phyloP scores from a whole-genome alignment of 2,888 invertebrate genomes.

The Leptogaster cylindrica region DNA sequence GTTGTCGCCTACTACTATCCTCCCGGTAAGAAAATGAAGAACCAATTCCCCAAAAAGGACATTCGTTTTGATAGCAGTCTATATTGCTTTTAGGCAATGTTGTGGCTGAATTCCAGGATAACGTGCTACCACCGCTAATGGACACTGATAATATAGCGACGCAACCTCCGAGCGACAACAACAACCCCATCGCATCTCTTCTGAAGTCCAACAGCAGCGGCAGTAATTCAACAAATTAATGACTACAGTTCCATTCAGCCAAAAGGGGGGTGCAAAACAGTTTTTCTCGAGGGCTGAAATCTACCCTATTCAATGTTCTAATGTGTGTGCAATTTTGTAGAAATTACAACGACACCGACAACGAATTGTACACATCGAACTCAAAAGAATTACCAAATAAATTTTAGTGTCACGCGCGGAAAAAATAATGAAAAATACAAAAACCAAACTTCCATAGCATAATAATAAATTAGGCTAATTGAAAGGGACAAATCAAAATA shows the following conservation, averaged over 20 bases:
- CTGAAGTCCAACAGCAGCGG: slow-evolving; percentile 47
- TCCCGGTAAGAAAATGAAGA: slow-evolving; percentile 65
- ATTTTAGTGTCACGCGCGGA: slow-evolving; percentile 14
- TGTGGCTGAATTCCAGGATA: slow-evolving; percentile 75
- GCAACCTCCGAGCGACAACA: slow-evolving; percentile 52
- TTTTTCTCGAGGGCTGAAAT: slow-evolving; percentile 7
- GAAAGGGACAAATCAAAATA: slow-evolving; percentile 34
- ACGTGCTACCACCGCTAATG: slow-evolving; percentile 78
- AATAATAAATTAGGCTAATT: slow-evolving; percentile 14
- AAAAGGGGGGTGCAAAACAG: neutral
- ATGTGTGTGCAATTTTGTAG: slow-evolving; percentile 11
- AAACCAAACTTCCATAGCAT: slow-evolving; percentile 11
- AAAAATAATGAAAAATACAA: neutral
- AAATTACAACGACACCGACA: neutral
- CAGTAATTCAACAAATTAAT: slow-evolving; percentile 43
- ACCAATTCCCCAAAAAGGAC: neutral
- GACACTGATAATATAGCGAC: slow-evolving; percentile 65
- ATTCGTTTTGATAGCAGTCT: neutral
- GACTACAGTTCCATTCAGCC: slow-evolving; percentile 5
- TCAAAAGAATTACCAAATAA: slow-evolving; percentile 26
- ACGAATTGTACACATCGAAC: neutral
- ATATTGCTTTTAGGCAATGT: slow-evolving; percentile 67
- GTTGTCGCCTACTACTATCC: slow-evolving; percentile 87
- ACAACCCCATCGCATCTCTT: slow-evolving; percentile 46
- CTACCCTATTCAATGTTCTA: slow-evolving; percentile 9